These are phyloP conservation scores for Eueremaeus valkanovi DNA, from an alignment of 2,888 invertebrate species.

Conservation along the genomic window DNA sequence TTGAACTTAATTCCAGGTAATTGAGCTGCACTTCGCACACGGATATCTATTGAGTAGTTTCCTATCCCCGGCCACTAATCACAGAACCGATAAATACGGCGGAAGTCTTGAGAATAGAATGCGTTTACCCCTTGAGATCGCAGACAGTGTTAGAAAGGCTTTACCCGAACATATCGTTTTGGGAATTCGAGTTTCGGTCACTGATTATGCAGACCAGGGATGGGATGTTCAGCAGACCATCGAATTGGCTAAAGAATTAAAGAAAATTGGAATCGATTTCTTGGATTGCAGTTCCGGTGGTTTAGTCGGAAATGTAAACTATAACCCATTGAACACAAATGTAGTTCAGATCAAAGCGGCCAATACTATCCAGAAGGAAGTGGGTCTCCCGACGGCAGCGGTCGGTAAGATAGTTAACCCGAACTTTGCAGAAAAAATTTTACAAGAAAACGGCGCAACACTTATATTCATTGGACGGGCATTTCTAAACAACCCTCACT, in stretches of 20 bases:
- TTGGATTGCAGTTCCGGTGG: conserved; percentile 22
- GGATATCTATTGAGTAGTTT: conserved; percentile 24
- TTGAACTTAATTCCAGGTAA: not conserved
- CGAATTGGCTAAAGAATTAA: conserved; percentile 22
- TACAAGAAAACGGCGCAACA: conserved; percentile 9
- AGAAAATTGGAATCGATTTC: conserved; percentile 11
- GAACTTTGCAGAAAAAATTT: not conserved
- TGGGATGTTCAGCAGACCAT: conserved; percentile 24
- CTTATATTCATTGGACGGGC: conserved; percentile 26
- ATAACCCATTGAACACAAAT: not conserved
- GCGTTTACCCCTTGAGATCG: conserved; percentile 24
- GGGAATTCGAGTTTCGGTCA: not conserved
- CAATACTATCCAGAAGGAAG: not conserved
- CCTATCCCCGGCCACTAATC: conserved; percentile 4
- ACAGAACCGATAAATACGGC: conserved; percentile 27
- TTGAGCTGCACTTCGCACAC: conserved; percentile 34
- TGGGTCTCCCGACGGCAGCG: conserved; percentile 21
- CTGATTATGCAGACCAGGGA: conserved; percentile 13
- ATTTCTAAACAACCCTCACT: conserved; percentile 33
- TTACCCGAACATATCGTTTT: not conserved
- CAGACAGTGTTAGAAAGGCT: not conserved
- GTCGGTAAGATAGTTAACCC: conserved; percentile 24
- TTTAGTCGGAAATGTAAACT: not conserved
- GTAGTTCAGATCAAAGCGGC: not conserved
- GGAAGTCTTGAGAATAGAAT: conserved; percentile 36